Evolutionary conservation across 1,140 invertebrate genomes (phyloP), one percentile per base, ranked within the genome.

Genomic region (Pseudobourletiella spinata): DNA sequence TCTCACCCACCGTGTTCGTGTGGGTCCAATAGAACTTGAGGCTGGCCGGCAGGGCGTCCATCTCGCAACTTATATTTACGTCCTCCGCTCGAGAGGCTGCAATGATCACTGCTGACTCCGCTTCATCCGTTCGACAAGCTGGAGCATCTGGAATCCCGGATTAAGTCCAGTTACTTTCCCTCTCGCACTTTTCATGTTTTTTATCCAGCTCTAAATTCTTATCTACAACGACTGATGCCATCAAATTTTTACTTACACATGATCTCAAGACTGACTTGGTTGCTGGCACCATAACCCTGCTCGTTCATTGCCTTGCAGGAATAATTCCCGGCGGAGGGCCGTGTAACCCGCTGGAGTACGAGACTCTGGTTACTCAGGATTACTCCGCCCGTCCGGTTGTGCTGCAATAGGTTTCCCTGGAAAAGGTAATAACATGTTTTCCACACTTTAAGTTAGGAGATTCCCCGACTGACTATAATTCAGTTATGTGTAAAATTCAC

Each of bases 201-300:
- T n/a, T n/a, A n/a, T n/a, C n/a, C n/a, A n/a, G n/a, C n/a, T n/a
- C n/a, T n/a, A n/a, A n/a, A n/a, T n/a, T n/a, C n/a, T n/a, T n/a
- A n/a, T n/a, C n/a, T n/a, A n/a, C n/a, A n/a, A n/a, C n/a, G n/a
- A n/a, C n/a, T n/a, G n/a, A n/a, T n/a, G n/a, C n/a, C n/a, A n/a
- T n/a, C n/a, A n/a, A n/a, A n/a, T n/a, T n/a, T n/a, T n/a, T 50
- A 82, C 81, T 82, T 76, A 83, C 82, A 84, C 77, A 82, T 83
- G n/a, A 84, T 81, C 42, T 80, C 76, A 59, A 84, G 78, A 50
- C 76, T 74, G 18, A 83, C 77, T 51, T 80, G 73, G 32, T 82
- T 78, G 69, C 81, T 83, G 22, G 71, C 69, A 4, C 80, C 80
- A 67, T 81, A 79, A 14, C 80, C 79, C 70, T 83, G 75, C 26